Evolutionary conservation across 1,140 invertebrate genomes (phyloP), one percentile per base, ranked within the genome.

Genomic region (Drosophila kepulauana): DNA sequence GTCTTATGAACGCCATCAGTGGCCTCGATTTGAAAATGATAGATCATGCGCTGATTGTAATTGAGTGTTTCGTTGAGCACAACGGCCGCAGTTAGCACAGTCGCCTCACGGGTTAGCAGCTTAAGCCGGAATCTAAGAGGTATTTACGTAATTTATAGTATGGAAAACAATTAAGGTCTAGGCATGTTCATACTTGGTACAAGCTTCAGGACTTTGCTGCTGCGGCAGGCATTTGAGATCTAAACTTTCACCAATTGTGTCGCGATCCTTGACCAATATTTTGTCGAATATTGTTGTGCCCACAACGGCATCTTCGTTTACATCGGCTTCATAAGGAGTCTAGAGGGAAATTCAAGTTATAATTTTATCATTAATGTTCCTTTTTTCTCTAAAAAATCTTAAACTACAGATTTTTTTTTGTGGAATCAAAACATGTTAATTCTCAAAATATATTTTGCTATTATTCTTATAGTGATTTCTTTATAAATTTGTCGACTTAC

Each of bases 241-340:
- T 48, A 98, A 94, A 78, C 95, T 96, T 45, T 97, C 95, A 2
- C 97, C 97, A 11, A 96, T 94, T 20, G 95, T 94, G 93, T 98
- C 97, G 15, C 94, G 94, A 93, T 98, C 97, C 81, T 94, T 95
- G 10, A 97, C 95, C 49, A 94, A 92, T 48, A 98, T 96, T 56
- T 95, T 94, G 6, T 94, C 93, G 49, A 98, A 94, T 3, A 99
- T 95, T 1, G 95, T 96, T 35, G 95, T 95, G 11, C 96, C 97
- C 7, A 96, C 91, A 4, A 93, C 91, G 1, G 96, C 95, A 91
- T 98, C 96, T 93, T 98, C 97, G 20, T 95, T 94, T 5, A 97
- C 95, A 70, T 95, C 94, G 0, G 96, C 95, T 84, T 97, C 96
- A 92, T 98, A 98, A 0, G 96, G 96, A 64, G 94, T 95, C 95